phyloP scores from a whole-genome alignment of 2,888 invertebrate species.

The Parnassius smintheus region DNA sequence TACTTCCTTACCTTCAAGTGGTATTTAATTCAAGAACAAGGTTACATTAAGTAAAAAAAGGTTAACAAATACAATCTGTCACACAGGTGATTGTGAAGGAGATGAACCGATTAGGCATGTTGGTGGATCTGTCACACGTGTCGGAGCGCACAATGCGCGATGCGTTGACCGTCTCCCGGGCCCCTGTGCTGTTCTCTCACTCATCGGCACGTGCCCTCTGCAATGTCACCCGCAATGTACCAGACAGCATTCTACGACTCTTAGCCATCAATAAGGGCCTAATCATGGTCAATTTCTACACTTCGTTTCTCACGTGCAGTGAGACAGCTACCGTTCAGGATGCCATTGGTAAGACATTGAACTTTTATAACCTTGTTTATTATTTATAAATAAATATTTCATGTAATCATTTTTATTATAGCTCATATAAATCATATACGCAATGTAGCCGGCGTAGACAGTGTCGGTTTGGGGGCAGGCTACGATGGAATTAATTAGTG shows the following conservation, averaged over 20 bases:
- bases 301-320: constrained; percentile 87
- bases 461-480: constrained; percentile 93
- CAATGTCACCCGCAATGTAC: constrained; percentile 90
- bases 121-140: constrained; percentile 92
- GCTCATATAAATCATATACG: constrained; percentile 95
- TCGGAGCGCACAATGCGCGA: constrained; percentile 91
- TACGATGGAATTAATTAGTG: constrained; percentile 95
- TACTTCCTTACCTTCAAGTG: neutral
- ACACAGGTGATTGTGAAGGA: constrained; percentile 88
- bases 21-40: neutral
- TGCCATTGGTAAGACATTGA: constrained; percentile 85
- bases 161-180: constrained; percentile 87
- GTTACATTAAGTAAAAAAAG: neutral
- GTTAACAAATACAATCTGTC: constrained; percentile 1
- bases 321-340: constrained; percentile 88
- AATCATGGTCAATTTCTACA: constrained; percentile 94
- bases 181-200: constrained; percentile 93
- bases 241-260: constrained; percentile 86
- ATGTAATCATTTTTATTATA: constrained; percentile 63
- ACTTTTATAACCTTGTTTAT: neutral
- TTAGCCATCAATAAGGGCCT: constrained; percentile 90
- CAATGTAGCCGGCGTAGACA: constrained; percentile 91
- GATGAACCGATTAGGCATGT: constrained; percentile 94
- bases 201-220: constrained; percentile 91
- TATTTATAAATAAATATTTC: neutral